Conservation (phyloP, 2,113 vertebrate species). For the Thamnophis sirtalis region DNA sequence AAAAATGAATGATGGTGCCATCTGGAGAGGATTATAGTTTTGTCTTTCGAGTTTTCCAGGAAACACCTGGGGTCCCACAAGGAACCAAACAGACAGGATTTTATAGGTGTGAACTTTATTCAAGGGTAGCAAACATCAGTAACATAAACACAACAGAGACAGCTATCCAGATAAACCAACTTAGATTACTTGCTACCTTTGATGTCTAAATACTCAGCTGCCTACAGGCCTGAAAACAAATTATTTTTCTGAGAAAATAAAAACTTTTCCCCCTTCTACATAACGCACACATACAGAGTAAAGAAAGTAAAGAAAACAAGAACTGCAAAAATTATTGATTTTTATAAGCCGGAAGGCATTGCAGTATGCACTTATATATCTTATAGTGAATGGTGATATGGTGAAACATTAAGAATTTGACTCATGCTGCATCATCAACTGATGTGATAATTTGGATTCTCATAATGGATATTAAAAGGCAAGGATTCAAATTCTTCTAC, state of each 20-base stretch:
- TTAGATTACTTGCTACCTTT: background rate
- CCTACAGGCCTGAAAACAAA: background rate
- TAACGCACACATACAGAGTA: background rate
- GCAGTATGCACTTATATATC: background rate
- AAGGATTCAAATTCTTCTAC: background rate
- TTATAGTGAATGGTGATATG: background rate
- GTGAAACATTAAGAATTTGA: background rate
- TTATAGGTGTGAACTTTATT: constrained; percentile 8
- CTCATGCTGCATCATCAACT: background rate
- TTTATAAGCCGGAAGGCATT: background rate
- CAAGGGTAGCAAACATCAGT: background rate
- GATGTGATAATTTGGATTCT: background rate
- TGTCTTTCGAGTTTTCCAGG: constrained; percentile 33
- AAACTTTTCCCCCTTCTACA: background rate
- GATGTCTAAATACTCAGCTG: background rate
- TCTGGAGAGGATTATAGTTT: constrained; percentile 33
- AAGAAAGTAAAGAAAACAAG: background rate
- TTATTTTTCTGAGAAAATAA: background rate
- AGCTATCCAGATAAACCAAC: background rate
- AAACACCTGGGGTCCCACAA: constrained; percentile 29
- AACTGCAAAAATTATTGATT: background rate
- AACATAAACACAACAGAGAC: background rate
- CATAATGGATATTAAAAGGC: background rate
- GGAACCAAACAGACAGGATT: constrained; percentile 5
- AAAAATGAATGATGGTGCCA: constrained; percentile 43